Evolutionary conservation across 2,888 invertebrate species (phyloP), one percentile per base, ranked within the genome.

Genomic region (Drosophila gaucha): DNA sequence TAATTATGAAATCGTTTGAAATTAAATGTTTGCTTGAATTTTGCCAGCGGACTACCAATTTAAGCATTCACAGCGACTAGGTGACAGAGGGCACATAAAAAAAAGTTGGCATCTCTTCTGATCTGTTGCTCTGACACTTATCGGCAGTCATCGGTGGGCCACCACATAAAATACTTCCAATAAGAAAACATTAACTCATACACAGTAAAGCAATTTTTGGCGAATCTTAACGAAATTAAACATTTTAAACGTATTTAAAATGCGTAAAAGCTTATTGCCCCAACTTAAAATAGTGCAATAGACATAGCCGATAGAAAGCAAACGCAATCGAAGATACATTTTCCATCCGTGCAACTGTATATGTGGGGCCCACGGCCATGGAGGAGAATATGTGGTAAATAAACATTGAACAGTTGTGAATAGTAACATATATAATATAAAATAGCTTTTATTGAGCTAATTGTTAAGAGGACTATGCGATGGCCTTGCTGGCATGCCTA

Each of bases 331-430:
- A 28, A 36, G 24, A 59, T 26, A 55, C 44, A 60, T 49, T 39
- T 55, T 52, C 10, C 68, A 55, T 33, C 41, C 39, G 46, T 39
- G 16, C 59, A 56, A 65, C 56, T 58, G 54, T 64, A 26, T 47
- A 50, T 60, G 58, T 47, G 51, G 56, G 46, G 33, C 49, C 58
- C 57, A 62, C 57, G 50, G 56, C 66, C 69, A 91, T 91, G 91
- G 91, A 91, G 80, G 90, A 91, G 64, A 91, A 90, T 89, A 88
- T 90, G 76, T 91, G 91, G 91, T 91, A 89, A 77, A 69, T 79
- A 74, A 73, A 76, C 64, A 74, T 55, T 62, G 56, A 30, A 9
- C 30, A 36, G 26, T 20, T 22, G 1, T 24, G 35, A 43, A 49
- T 49, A 46, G 44, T 41, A 58, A 46, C 52, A 20, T 31, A n/a